Conservation (phyloP, 2,797 vertebrate species). For the Alca torda region DNA sequence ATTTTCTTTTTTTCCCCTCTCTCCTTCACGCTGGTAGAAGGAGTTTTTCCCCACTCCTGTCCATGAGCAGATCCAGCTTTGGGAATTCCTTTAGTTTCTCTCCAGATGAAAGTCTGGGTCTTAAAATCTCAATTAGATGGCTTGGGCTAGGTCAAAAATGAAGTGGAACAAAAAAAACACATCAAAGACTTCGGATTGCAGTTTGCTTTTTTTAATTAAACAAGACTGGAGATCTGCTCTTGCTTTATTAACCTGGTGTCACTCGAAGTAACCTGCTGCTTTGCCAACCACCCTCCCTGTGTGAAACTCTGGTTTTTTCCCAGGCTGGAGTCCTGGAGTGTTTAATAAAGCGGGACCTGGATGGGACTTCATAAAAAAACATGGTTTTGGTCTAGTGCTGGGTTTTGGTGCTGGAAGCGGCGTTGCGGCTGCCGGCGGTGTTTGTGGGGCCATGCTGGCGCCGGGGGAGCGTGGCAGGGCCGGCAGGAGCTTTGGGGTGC, state of each 20-base stretch:
- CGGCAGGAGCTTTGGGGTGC: neutral
- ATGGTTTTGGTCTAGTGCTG: neutral
- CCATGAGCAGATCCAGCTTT: neutral
- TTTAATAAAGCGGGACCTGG: conserved; percentile 44
- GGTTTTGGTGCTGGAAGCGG: neutral
- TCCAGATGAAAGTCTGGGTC: conserved; percentile 57
- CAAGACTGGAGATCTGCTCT: conserved; percentile 12
- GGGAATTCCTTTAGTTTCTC: conserved; percentile 59
- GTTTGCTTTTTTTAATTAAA: conserved; percentile 62
- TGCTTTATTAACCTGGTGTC: conserved; percentile 61
- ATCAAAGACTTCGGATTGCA: conserved; percentile 55
- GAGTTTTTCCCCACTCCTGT: neutral
- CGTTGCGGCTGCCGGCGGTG: accelerated
- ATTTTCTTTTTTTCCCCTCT: neutral
- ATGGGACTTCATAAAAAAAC: neutral
- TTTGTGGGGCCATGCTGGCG: neutral
- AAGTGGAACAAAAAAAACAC: conserved; percentile 29
- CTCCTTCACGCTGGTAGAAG: neutral
- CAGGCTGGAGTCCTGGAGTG: conserved; percentile 32
- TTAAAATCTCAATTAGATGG: conserved; percentile 64
- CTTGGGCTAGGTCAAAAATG: conserved; percentile 59
- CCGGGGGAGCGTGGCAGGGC: accelerated
- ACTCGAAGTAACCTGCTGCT: conserved; percentile 43
- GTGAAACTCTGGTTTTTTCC: conserved; percentile 41
- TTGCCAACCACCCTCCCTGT: conserved; percentile 38